phyloP scores from a whole-genome alignment of 2,797 vertebrate genomes.

The Chlorospingus semifuscus region DNA sequence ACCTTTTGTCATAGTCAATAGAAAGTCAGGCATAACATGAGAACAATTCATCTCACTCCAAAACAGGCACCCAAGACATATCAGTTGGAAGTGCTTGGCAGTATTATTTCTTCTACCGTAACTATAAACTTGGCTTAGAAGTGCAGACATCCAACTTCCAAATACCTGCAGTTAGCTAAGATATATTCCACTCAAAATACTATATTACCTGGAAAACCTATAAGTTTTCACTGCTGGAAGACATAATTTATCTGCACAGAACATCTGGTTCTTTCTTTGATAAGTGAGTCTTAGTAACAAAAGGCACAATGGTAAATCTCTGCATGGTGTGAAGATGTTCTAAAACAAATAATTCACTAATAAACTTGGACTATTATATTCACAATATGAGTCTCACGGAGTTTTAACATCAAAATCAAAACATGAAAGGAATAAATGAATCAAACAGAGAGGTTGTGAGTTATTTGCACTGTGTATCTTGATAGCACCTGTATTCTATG shows the following conservation, averaged over 20 bases:
- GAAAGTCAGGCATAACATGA: neutral
- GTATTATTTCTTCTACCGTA: neutral
- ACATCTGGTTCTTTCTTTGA: neutral
- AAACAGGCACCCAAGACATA: neutral
- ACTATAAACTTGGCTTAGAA: neutral
- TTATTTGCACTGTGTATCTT: neutral
- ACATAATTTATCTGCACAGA: neutral
- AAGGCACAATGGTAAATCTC: neutral
- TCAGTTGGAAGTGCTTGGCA: neutral
- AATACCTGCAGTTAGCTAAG: neutral
- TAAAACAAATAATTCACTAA: neutral
- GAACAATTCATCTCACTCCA: neutral
- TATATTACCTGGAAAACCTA: neutral
- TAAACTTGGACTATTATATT: neutral
- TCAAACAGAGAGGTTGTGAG: neutral
- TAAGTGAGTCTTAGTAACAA: neutral
- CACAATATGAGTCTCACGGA: neutral
- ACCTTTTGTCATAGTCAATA: neutral
- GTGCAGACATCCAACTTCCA: neutral
- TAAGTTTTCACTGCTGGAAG: neutral
- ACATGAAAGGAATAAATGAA: neutral
- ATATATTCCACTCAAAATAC: neutral
- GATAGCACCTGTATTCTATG: neutral
- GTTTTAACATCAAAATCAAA: neutral
- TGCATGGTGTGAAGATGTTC: neutral